Conservation (phyloP, 2,797 vertebrate species). For the Pangasius larnaudii region DNA sequence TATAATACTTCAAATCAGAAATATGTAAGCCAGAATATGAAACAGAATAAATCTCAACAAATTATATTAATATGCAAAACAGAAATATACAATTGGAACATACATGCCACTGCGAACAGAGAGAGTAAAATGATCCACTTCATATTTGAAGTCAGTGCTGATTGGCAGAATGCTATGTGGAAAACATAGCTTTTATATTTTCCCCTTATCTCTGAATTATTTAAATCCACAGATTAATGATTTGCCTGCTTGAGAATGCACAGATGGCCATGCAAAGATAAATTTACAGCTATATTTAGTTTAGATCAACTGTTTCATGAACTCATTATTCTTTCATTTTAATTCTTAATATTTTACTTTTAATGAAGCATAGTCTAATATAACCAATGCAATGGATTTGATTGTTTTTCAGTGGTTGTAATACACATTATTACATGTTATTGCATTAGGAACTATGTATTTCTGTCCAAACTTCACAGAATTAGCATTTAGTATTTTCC, state of each 20-base stretch:
- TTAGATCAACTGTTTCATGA: background rate
- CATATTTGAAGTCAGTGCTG: slow-evolving; percentile 42
- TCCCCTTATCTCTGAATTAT: background rate
- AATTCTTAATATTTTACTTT: background rate
- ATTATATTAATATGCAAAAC: background rate
- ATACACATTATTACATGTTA: background rate
- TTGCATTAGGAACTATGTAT: background rate
- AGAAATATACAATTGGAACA: background rate
- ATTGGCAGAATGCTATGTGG: background rate
- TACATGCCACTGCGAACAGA: slow-evolving; percentile 52
- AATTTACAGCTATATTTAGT: background rate
- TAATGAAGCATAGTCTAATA: background rate
- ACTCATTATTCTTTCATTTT: background rate
- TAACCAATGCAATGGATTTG: background rate
- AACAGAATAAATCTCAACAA: background rate
- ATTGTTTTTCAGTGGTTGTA: background rate
- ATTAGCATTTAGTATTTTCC: background rate
- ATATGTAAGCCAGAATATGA: background rate
- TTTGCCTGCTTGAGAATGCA: slow-evolving; percentile 40
- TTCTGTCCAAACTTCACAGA: background rate
- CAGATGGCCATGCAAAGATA: slow-evolving; percentile 41
- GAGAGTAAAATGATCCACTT: slow-evolving; percentile 54
- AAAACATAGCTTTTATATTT: slow-evolving; percentile 32
- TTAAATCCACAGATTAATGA: slow-evolving; percentile 39
- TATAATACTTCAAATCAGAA: background rate